A percentile compares a stretch with the other conserved stretches of the same genome.
These are phyloP conservation scores for Hypocryptadius cinnamomeus DNA, from an alignment of 2,113 vertebrate species.

Conservation along the genomic window DNA sequence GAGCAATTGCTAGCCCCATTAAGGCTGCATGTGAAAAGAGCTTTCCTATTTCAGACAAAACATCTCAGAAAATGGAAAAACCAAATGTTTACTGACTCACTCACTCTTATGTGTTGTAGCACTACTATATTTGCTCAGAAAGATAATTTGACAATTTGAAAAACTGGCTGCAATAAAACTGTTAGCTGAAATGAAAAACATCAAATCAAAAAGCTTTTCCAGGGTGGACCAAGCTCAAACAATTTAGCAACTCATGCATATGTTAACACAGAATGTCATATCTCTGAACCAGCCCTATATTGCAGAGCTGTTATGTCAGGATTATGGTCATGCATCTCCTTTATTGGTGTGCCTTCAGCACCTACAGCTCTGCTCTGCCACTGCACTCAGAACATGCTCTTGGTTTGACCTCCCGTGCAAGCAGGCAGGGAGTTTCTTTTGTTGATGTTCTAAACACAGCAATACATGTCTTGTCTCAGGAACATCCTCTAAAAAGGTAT, in stretches of 20 bases:
- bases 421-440: not conserved
- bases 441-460: not conserved
- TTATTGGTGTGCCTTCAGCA: not conserved
- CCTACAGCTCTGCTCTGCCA: not conserved
- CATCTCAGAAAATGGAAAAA: not conserved
- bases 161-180: not conserved
- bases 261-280: not conserved
- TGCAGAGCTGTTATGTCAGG: not conserved
- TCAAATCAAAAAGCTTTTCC: not conserved
- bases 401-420: not conserved
- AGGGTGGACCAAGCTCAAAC: not conserved
- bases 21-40: not conserved
- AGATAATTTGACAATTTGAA: not conserved
- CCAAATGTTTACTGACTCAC: not conserved
- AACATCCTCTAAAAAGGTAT: not conserved
- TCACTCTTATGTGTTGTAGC: not conserved
- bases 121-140: not conserved
- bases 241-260: not conserved
- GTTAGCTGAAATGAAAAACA: not conserved
- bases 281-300: not conserved
- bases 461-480: not conserved
- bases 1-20: not conserved
- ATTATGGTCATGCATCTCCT: not conserved
- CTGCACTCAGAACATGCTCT: not conserved
- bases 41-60: not conserved